These are phyloP conservation scores for Pituophis catenifer DNA, from an alignment of 2,113 vertebrate species.

Conservation along the genomic window DNA sequence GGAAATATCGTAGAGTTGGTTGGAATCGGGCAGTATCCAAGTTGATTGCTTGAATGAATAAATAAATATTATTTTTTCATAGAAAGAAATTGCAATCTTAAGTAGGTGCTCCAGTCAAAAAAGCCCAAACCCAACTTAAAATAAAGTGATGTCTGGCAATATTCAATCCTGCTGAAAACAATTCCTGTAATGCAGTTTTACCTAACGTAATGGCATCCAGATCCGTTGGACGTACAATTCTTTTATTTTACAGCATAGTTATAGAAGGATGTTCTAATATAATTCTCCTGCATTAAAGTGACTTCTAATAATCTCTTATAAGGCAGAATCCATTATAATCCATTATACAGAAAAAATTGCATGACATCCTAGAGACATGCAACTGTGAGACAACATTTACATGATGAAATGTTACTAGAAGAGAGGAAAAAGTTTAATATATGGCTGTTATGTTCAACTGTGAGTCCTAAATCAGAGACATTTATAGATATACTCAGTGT, in stretches of 20 bases:
- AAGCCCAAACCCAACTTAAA: background rate
- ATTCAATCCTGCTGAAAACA: background rate
- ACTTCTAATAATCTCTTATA: background rate
- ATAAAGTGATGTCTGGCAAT: background rate
- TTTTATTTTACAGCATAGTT: background rate
- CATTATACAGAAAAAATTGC: background rate
- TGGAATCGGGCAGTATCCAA: background rate
- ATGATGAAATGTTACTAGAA: background rate
- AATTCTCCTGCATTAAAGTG: background rate
- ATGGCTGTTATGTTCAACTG: background rate
- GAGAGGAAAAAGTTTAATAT: background rate
- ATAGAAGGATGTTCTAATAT: background rate
- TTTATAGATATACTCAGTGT: background rate
- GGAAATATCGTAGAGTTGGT: background rate
- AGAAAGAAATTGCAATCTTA: accelerated
- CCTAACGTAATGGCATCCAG: background rate
- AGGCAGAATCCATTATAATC: background rate
- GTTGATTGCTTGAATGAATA: background rate
- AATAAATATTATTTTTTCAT: background rate
- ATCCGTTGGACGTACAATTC: background rate
- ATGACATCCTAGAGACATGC: background rate
- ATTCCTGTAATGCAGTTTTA: background rate
- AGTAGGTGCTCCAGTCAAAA: background rate
- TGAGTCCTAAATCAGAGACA: background rate
- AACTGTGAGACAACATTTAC: background rate